Base-by-base conservation (phyloP, 2,797 vertebrate species). In the Triplophysa bombifrons region DNA sequence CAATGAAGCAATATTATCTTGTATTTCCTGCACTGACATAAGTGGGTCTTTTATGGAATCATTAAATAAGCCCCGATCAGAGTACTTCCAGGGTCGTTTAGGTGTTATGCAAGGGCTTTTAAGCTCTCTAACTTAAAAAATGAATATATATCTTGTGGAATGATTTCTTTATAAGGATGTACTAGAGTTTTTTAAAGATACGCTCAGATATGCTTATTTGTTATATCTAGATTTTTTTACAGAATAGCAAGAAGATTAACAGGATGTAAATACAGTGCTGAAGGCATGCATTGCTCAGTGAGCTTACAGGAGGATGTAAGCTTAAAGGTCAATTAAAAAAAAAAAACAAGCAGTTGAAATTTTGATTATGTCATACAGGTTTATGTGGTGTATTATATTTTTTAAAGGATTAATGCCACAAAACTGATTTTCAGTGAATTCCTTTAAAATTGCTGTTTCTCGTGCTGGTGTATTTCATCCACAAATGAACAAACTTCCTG, bases 1-100 rank as follows among this genome's bases (percentile, higher is more conserved):
- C 76, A 66, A 58, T 38, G 25, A 25, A 30, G 63, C 25, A 58
- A 19, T 73, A 67, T 67, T 74, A 58, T 67, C 19, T 67, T 80
- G 27, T 55, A 82, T 70, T 63, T 38, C 53, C 66, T 82, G 67
- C 69, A 76, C 16, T 53, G 16, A 69, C 61, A 61, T 72, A 67
- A 50, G 25, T 17, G 63, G 22, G 53, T 83, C 55, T 60, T 73
- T 67, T 51, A 72, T 34, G n/a, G 63, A 58, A 67, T 73, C 38
- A 74, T 80, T 73, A 74, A 80, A 60, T 14, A 51, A 80, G 53
- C 25, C 25, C 13, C 1, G 70, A 66, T 80, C 70, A 58, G 65
- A 66, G 38, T 48, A 46, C 38, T 14, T 12, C 25, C 13, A 48
- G 38, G 6, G 17, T 58, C 44, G 14, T 66, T 75, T 16, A 38